These are phyloP conservation scores for Tetranychus piercei DNA, from an alignment of 2,888 invertebrate species.

Conservation along the genomic window DNA sequence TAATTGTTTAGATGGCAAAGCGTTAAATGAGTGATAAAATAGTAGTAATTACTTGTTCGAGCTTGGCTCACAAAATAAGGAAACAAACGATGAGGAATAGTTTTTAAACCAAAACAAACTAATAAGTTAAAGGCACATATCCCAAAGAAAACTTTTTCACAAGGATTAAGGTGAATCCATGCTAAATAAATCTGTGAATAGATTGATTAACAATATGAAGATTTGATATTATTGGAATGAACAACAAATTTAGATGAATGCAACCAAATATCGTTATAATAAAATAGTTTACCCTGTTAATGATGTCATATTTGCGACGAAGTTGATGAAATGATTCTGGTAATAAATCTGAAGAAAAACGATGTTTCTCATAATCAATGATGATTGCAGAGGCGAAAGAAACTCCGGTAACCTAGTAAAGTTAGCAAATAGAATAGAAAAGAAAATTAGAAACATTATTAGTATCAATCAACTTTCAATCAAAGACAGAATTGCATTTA, in stretches of 20 bases:
- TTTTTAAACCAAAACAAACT: not conserved
- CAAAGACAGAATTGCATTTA: not conserved
- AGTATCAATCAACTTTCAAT: not conserved
- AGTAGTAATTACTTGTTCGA: not conserved
- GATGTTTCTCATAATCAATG: not conserved
- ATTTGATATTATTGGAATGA: too few species aligned
- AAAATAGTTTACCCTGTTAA: not conserved
- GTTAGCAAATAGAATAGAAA: not conserved
- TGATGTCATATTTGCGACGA: not conserved
- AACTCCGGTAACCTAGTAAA: not conserved
- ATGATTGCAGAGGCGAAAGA: not conserved
- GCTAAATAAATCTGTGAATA: not conserved
- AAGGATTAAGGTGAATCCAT: not conserved
- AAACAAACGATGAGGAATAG: not conserved
- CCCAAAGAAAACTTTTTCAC: slow-evolving; percentile 6
- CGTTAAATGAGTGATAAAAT: too few species aligned
- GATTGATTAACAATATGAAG: not conserved
- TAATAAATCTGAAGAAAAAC: not conserved
- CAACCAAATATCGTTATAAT: not conserved
- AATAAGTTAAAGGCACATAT: not conserved
- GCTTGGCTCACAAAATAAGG: not conserved
- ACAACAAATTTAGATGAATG: not conserved
- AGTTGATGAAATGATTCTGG: not conserved
- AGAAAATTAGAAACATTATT: not conserved
- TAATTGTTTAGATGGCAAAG: too few species aligned